These are phyloP conservation scores for Lota lota DNA, from an alignment of 2,113 vertebrate species.

Conservation along the genomic window DNA sequence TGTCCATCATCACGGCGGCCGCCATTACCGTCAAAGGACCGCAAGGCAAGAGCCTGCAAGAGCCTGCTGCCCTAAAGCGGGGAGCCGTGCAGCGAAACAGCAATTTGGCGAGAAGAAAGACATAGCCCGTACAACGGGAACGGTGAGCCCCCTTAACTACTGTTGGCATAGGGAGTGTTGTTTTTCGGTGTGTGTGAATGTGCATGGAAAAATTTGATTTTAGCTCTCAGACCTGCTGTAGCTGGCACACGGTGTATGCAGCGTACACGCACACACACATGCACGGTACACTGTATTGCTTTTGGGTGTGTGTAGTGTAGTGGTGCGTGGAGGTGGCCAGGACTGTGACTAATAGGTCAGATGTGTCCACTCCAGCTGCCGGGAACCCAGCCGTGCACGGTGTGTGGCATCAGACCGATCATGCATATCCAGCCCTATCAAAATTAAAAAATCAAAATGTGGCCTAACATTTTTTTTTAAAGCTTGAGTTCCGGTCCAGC, in stretches of 20 bases:
- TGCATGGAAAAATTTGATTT: constrained; percentile 31
- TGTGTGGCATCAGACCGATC: not conserved
- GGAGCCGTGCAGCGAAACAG: not conserved
- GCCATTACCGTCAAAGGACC: constrained; percentile 26
- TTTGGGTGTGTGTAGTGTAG: constrained; percentile 19
- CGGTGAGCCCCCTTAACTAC: constrained; percentile 21
- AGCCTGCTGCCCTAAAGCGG: constrained; percentile 8
- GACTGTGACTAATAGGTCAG: constrained; percentile 50
- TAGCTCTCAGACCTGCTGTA: constrained; percentile 15
- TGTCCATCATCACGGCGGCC: constrained; percentile 9
- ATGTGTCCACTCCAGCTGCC: constrained; percentile 38
- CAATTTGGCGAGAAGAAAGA: constrained; percentile 42
- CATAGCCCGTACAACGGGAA: constrained; percentile 9
- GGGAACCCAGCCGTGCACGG: not conserved
- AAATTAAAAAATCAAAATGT: not conserved
- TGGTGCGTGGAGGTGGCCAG: constrained; percentile 41
- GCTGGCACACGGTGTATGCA: not conserved
- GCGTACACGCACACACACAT: not conserved
- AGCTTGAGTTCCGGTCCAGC: not conserved
- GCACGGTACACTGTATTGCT: not conserved
- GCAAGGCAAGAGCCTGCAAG: constrained; percentile 16
- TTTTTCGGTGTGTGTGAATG: not conserved
- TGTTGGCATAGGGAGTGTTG: constrained; percentile 23
- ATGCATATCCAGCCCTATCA: not conserved
- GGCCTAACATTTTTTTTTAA: too few species aligned